Conservation (phyloP, 2,797 vertebrate genomes). For the Thaleichthys pacificus region DNA sequence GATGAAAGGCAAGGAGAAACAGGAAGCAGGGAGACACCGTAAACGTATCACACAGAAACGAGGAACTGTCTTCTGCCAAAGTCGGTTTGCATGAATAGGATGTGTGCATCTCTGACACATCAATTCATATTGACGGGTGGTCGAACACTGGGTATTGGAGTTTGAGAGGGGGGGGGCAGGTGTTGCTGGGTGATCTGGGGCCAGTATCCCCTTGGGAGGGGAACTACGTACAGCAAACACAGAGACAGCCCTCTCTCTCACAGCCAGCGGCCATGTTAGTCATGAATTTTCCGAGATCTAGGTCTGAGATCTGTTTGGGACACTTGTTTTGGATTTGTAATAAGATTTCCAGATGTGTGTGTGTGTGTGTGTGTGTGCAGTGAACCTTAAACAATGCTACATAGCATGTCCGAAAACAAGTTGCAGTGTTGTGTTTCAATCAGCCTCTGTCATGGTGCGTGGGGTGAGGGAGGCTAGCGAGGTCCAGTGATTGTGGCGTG, state of each 20-base stretch:
- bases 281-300: no score
- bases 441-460: no score
- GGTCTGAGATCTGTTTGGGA: neutral
- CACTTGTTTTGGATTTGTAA: neutral
- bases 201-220: conserved; percentile 22
- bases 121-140: conserved; percentile 56
- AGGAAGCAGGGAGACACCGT: neutral
- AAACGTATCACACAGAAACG: no score
- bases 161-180: conserved; percentile 45
- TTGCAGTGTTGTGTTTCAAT: no score
- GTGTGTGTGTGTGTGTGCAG: no score
- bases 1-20: neutral
- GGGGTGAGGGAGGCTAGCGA: neutral
- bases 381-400: no score
- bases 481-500: neutral
- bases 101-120: conserved; percentile 58
- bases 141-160: conserved; percentile 27
- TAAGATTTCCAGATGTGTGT: neutral
- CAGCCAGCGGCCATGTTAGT: no score
- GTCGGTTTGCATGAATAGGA: conserved; percentile 44
- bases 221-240: conserved; percentile 1
- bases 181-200: conserved; percentile 45
- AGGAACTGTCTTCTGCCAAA: conserved; percentile 21
- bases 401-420: no score
- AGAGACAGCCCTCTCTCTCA: conserved; percentile 19